Percentiles rank a stretch among this genome's conserved stretches.
These are phyloP conservation scores for Amiota mariae DNA, from an alignment of 2,888 invertebrate species.

Conservation along the genomic window DNA sequence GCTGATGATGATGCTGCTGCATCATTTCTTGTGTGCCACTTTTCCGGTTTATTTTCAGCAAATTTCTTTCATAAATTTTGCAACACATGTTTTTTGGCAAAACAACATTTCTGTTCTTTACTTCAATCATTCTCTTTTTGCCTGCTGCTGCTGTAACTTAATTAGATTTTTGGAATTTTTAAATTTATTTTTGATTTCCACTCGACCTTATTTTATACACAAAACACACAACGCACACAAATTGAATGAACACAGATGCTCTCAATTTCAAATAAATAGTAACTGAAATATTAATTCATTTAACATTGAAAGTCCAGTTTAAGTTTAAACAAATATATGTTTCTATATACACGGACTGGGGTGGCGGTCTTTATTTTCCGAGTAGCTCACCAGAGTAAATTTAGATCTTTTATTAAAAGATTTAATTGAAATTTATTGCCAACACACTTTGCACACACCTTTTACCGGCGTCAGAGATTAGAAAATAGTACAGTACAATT, in stretches of 20 bases:
- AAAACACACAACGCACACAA: no score
- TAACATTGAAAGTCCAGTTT: constrained; percentile 17
- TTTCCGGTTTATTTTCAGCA: constrained; percentile 17
- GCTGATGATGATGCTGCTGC: not conserved
- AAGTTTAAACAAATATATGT: not conserved
- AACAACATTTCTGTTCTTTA: constrained; percentile 18
- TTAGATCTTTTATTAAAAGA: not conserved
- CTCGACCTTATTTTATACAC: not conserved
- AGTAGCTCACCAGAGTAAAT: not conserved
- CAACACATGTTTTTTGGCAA: constrained; percentile 44
- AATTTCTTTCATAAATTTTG: constrained; percentile 12
- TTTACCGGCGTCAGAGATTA: not conserved
- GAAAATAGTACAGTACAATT: not conserved
- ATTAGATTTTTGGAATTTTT: not conserved
- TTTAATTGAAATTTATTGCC: constrained; percentile 17
- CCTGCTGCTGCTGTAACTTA: not conserved
- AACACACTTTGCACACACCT: constrained; percentile 14
- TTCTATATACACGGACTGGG: not conserved
- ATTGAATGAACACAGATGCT: constrained; percentile 20
- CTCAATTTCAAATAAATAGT: not conserved
- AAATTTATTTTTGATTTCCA: not conserved
- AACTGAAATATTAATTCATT: not conserved
- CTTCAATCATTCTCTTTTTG: not conserved
- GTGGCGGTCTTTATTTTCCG: no score
- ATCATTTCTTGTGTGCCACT: constrained; percentile 1